These are phyloP conservation scores for Ophion ellenae DNA, from an alignment of 2,888 invertebrate genomes.

Conservation along the genomic window DNA sequence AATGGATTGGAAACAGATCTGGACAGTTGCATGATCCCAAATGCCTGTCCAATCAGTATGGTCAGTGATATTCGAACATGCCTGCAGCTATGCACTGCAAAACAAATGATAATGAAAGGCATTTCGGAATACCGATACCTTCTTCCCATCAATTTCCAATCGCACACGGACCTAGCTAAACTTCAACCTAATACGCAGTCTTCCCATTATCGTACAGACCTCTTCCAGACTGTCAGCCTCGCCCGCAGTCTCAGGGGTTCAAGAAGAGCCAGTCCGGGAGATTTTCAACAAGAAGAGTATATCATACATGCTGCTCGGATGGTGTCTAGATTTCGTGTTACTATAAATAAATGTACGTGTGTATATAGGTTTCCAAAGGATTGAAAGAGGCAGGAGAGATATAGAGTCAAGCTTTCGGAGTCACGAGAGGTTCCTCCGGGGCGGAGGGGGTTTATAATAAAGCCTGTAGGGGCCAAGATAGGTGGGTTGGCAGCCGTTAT, in stretches of 20 bases:
- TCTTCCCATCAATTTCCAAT: no score
- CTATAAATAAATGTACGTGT: slow-evolving; percentile 52
- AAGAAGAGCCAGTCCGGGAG: slow-evolving; percentile 11
- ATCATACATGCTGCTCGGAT: slow-evolving; percentile 14
- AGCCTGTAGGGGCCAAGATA: slow-evolving; percentile 83
- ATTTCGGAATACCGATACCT: no score
- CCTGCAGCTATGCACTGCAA: no score
- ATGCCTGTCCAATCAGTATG: no score
- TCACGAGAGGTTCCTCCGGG: slow-evolving; percentile 65
- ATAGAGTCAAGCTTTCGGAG: slow-evolving; percentile 51
- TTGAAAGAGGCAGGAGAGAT: slow-evolving; percentile 28
- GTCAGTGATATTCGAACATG: no score
- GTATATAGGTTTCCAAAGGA: slow-evolving; percentile 46
- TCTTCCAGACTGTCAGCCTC: neutral
- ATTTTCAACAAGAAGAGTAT: slow-evolving; percentile 52
- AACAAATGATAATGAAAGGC: no score
- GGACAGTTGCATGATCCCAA: no score
- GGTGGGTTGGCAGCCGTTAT: slow-evolving; percentile 81
- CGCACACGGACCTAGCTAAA: no score
- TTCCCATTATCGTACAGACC: neutral
- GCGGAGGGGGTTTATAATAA: slow-evolving; percentile 81
- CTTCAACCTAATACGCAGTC: neutral
- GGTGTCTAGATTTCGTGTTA: slow-evolving; percentile 45
- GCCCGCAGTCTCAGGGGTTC: neutral
- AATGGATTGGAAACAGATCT: no score